These are phyloP conservation scores for Oryzias curvinotus DNA, from an alignment of 2,113 vertebrate species.

Conservation along the genomic window DNA sequence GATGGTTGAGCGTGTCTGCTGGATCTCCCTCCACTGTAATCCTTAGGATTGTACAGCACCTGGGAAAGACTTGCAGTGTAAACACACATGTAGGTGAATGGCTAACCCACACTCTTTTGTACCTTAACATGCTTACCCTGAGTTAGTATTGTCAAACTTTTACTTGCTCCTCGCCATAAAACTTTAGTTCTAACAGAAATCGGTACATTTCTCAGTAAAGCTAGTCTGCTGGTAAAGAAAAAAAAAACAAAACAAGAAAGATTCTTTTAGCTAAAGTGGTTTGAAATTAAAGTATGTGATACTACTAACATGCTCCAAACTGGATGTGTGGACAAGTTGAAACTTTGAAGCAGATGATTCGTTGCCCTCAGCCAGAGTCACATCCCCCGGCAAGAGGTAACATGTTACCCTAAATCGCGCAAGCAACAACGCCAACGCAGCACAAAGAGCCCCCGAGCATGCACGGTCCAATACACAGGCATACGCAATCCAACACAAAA, in stretches of 20 bases:
- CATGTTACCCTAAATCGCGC: constrained; percentile 53
- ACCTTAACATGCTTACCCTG: constrained; percentile 31
- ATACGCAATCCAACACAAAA: constrained; percentile 10
- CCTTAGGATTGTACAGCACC: constrained; percentile 67
- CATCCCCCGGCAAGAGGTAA: constrained; percentile 55
- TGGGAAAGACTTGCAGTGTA: constrained; percentile 69
- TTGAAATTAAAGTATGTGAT: not conserved
- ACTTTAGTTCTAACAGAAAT: too few species aligned
- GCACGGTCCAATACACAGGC: constrained; percentile 14
- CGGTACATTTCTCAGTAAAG: too few species aligned
- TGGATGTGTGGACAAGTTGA: constrained; percentile 44
- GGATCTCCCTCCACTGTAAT: constrained; percentile 63
- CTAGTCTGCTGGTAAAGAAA: not conserved
- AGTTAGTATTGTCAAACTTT: constrained; percentile 41
- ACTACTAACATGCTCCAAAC: not conserved
- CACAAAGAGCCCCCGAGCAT: constrained; percentile 31
- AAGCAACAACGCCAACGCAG: constrained; percentile 1
- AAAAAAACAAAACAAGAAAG: not conserved
- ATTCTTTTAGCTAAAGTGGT: not conserved
- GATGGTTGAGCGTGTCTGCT: constrained; percentile 23
- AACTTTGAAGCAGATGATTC: constrained; percentile 53
- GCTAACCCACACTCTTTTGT: constrained; percentile 64
- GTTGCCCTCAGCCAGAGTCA: constrained; percentile 47
- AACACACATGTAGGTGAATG: constrained; percentile 57
- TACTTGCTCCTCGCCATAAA: constrained; percentile 11